Evolutionary conservation across 2,888 invertebrate genomes (phyloP), one percentile per base, ranked within the genome.

Genomic region (Tenodera sinensis): DNA sequence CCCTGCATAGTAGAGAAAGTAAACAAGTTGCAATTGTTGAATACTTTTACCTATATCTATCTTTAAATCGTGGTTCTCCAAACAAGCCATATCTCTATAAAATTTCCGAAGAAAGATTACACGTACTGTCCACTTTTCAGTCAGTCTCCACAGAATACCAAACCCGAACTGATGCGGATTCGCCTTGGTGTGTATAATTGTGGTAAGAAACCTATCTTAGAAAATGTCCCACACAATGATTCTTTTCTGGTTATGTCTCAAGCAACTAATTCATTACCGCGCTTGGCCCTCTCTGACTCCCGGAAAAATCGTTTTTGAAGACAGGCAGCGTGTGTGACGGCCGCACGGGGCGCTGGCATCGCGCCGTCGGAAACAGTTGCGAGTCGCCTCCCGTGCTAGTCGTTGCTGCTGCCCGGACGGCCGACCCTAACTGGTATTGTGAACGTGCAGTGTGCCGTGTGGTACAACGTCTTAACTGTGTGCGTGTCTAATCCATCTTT

Each of bases 311-410:
- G 54, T 71, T 71, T 25, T 71, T 14, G 54, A 71, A 71, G 54
- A 47, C 47, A 27, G 85, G 47, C 47, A 27, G 85, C 20, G 34
- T 54, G 85, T 85, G 71, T 27, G 86, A 86, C 86, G 86, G 28
- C 86, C 86, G 86, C 86, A 81, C 81, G 86, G 86, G 28, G 86
- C 86, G 86, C 86, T 86, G 86, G 86, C 86, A 86, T 86, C 86
- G 86, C 86, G 81, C 54, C 54, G 54, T 54, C 81, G 86, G 86
- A 86, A 86, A 86, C 71, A 86, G 86, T 86, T 27, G 86, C 85
- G 47, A 85, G 42, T 47, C 47, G 85, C 47, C 85, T 85, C 81
- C 86, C 86, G 86, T 30, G n/a, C 86, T 71, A 81, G 86, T 20
- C 81, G 71, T 86, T 71, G 54, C 54, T 71, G 54, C 54, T 71